Conservation (phyloP, 2,797 vertebrate genomes). For the Scolopax bukidnonensis region DNA sequence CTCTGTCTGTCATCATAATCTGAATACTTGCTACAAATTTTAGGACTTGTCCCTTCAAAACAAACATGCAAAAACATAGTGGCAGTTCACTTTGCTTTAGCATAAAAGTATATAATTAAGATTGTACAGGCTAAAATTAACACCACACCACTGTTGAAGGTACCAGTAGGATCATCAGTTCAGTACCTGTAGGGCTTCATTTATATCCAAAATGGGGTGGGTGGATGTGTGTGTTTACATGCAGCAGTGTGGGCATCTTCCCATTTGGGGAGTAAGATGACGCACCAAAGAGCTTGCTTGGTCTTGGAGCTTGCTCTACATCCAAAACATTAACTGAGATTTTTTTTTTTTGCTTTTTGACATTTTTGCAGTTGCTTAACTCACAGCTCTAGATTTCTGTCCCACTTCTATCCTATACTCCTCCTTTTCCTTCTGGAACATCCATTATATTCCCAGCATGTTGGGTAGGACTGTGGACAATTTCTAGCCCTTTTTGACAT, state of each 20-base stretch:
- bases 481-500: neutral
- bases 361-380: neutral
- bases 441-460: neutral
- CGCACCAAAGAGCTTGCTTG: neutral
- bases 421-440: neutral
- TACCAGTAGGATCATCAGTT: neutral
- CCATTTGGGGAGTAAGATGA: too few relatives aligned
- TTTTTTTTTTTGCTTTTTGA: neutral
- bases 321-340: neutral
- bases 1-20: neutral
- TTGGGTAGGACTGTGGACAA: neutral
- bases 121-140: neutral
- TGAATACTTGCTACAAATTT: neutral
- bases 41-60: neutral
- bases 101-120: neutral
- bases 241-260: neutral
- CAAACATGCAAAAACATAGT: neutral
- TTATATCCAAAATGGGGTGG: neutral
- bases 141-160: neutral
- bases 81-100: neutral
- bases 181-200: neutral
- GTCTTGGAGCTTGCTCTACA: neutral
- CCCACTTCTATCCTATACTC: neutral
- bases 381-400: neutral
- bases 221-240: neutral